Evolutionary conservation across 2,113 vertebrate species (phyloP), one percentile per base, ranked within the genome.

Genomic region (Triplophysa tibetana): DNA sequence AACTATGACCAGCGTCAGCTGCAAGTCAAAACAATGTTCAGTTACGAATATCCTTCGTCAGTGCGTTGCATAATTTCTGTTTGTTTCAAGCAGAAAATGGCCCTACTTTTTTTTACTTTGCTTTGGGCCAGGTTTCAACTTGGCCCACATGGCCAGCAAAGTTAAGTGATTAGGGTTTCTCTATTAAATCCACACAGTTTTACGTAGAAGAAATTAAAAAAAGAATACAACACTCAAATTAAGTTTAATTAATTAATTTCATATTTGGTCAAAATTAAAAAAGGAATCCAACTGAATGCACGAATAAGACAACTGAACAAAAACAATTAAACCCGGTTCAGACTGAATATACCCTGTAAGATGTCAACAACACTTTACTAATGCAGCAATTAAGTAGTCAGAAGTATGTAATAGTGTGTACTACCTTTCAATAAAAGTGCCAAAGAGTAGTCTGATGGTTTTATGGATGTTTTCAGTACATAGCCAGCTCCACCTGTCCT

Each of bases 401-500:
- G 19, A 2, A 3, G 3, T 45, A 52, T 70, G 68, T 19, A 29
- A 7, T 10, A 21, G 64, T 58, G 21, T 26, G 64, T 68, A 14
- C 84, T 83, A 96, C 96, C 96, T 95, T 85, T 99, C 95, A 77
- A 99, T 88, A 0, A 97, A 92, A 50, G 95, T 97, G 23, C 96
- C 96, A 9, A 96, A 99, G 58, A 96, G 79, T 77, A 98, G 88
- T 11, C 90, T 90, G 68, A 96, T 92, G 62, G 93, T 89, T 84
- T 95, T 96, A 86, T 97, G 95, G 75, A 96, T 89, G 82, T 94
- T 95, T 86, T 98, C 95, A 0, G 95, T 97, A 87, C 96, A 97
- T 0, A 98, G 84, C 96, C 97, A 98, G 75, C 88, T 93, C 96
- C 97, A 97, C 82, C 95, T 95, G 79, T 96, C 94, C 87, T 93